phyloP scores from a whole-genome alignment of 2,797 vertebrate species.

The Oreortyx pictus region DNA sequence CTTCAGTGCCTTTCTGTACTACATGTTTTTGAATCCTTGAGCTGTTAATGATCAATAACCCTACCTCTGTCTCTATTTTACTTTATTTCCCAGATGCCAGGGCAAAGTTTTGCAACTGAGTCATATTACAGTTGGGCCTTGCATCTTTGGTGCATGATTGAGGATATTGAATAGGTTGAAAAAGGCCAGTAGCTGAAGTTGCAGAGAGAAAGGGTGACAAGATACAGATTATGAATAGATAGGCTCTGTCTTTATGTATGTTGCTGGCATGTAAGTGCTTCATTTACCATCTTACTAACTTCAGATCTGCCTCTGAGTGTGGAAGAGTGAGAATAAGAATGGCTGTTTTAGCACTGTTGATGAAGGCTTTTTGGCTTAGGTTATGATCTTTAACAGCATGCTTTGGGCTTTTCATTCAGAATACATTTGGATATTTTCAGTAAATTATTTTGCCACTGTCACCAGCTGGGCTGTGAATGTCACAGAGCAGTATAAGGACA shows the following conservation, averaged over 20 bases:
- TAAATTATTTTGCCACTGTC: background rate
- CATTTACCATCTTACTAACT: background rate
- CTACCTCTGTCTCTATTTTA: background rate
- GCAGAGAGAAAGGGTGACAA: background rate
- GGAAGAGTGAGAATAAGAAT: background rate
- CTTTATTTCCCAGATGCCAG: background rate
- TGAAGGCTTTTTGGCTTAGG: background rate
- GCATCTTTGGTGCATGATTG: background rate
- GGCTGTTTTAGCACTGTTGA: background rate
- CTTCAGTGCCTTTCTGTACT: background rate
- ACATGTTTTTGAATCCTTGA: background rate
- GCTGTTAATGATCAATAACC: background rate
- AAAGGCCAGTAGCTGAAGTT: background rate
- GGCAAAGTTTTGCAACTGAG: background rate
- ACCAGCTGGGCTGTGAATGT: background rate
- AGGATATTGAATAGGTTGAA: rapidly evolving
- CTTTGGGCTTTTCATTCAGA: background rate
- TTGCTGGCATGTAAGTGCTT: background rate
- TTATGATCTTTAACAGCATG: background rate
- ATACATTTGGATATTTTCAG: background rate
- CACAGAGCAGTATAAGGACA: background rate
- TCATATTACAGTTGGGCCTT: background rate
- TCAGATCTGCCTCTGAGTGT: background rate
- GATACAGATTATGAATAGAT: background rate
- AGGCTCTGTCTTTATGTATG: background rate